Percentiles rank a stretch among this genome's conserved stretches.
These are phyloP conservation scores for Pseudoatta argentina DNA, from an alignment of 1,140 invertebrate species.

Conservation along the genomic window DNA sequence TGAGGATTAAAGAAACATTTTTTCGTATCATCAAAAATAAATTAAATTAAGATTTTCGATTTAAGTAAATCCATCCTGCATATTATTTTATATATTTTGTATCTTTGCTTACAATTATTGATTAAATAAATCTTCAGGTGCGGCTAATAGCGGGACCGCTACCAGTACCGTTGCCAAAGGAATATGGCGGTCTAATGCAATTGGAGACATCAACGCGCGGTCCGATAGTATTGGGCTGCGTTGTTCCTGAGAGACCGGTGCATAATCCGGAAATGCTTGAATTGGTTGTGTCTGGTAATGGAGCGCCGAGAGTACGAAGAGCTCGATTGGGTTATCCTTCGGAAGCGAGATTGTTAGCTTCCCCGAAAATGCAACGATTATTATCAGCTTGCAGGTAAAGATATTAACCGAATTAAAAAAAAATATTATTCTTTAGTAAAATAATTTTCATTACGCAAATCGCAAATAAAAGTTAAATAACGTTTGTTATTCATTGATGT, in stretches of 20 bases:
- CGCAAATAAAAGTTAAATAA: not conserved
- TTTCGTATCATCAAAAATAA: not conserved
- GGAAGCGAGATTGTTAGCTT: constrained; percentile 83
- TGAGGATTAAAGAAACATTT: not conserved
- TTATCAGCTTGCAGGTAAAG: constrained; percentile 84
- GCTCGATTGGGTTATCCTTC: constrained; percentile 84
- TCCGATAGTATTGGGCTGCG: constrained; percentile 84
- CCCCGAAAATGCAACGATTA: constrained; percentile 85
- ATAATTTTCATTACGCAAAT: not conserved
- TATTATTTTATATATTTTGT: too few species aligned
- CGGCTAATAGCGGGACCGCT: constrained; percentile 84
- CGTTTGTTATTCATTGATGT: not conserved
- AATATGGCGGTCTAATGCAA: constrained; percentile 85
- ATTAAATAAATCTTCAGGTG: constrained; percentile 73
- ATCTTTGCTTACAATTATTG: not conserved
- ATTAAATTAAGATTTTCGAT: too few species aligned
- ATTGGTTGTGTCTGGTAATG: constrained; percentile 83
- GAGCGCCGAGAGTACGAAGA: constrained; percentile 83
- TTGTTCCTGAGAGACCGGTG: constrained; percentile 84
- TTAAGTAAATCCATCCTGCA: too few species aligned
- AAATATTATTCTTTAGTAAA: not conserved
- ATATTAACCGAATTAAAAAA: not conserved
- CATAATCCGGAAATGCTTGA: constrained; percentile 86
- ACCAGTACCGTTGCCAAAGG: constrained; percentile 83
- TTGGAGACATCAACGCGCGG: constrained; percentile 84